Conservation (phyloP, 2,888 invertebrate genomes). For the Stenichneumon culpator region DNA sequence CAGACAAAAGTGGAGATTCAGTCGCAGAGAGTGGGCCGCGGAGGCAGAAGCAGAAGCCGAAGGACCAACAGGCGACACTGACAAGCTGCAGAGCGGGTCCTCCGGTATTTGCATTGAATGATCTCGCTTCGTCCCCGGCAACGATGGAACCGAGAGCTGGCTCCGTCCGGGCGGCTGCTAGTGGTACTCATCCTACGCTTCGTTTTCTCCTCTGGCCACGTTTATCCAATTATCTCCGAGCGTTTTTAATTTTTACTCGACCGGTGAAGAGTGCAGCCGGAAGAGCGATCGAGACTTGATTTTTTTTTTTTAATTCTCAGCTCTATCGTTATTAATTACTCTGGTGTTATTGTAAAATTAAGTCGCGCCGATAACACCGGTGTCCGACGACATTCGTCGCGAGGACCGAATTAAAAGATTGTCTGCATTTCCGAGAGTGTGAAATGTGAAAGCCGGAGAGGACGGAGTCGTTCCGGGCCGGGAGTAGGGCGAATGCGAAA, state of each 20-base stretch:
- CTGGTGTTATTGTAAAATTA: background rate
- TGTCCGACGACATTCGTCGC: background rate
- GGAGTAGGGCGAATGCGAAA: constrained; percentile 42
- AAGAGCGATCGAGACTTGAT: too few relatives aligned
- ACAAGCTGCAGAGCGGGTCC: constrained; percentile 65
- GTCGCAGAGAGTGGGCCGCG: background rate
- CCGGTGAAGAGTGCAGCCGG: background rate
- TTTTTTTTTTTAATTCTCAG: too few relatives aligned
- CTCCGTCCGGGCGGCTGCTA: background rate
- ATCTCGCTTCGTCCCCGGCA: constrained; percentile 50
- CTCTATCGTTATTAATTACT: background rate
- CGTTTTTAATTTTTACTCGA: background rate
- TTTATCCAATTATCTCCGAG: background rate
- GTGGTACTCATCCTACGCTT: constrained; percentile 2
- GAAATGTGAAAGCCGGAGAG: constrained; percentile 20
- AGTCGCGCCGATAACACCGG: background rate
- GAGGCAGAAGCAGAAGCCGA: constrained; percentile 24
- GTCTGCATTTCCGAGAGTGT: constrained; percentile 46
- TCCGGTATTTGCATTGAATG: constrained; percentile 71
- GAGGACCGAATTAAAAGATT: constrained; percentile 46
- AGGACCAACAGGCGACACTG: constrained; percentile 45
- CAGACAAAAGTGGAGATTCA: background rate
- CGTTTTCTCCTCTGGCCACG: background rate
- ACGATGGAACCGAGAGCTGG: background rate
- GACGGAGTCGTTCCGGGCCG: constrained; percentile 11